Base-by-base conservation (phyloP, 2,888 invertebrate genomes). In the Acanthoscelides obtectus region DNA sequence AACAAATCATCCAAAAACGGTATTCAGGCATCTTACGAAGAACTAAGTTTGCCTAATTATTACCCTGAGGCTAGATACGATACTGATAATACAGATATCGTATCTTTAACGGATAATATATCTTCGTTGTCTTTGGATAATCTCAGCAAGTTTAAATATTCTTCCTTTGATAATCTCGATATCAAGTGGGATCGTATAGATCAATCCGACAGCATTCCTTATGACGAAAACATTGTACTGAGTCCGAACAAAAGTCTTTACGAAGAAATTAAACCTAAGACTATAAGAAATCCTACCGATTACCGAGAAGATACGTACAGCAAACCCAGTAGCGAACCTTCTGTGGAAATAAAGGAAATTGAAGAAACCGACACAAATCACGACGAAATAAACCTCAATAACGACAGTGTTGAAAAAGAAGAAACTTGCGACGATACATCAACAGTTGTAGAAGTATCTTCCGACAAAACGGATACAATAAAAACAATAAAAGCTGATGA, bases 1-100 rank as follows among this genome's bases (percentile, higher is more conserved):
- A 86, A 88, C 78, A 89, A 88, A 81, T 87, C 88, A 79, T 88
- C 88, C 72, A 87, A 87, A 72, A 88, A 81, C 69, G 79, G 77
- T 67, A 68, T 73, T 22, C 77, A 75, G 25, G 77, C 79, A 20
- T 82, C 82, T 8, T 80, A 80, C 70, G 82, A 84, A 71, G 87
- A 81, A 83, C 78, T 86, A 27, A 85, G 83, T 72, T 77, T 86
- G 22, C 86, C 86, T 2, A 84, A 85, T 76, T 86, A 86, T 77
- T 85, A 85, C 73, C 85, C 86, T 0, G 84, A 84, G 68, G 81
- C 81, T n/a, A 86, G 87, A 83, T 84, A 87, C 83, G 84, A 88
- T 84, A 84, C 87, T 80, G 82, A 88, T 82, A 86, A 87, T 75
- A 86, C 86, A 22, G 87, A 82, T 64, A 88, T 87, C 75, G 79